These are phyloP conservation scores for Malurus alboscapulatus DNA, from an alignment of 2,113 vertebrate species.

Conservation along the genomic window DNA sequence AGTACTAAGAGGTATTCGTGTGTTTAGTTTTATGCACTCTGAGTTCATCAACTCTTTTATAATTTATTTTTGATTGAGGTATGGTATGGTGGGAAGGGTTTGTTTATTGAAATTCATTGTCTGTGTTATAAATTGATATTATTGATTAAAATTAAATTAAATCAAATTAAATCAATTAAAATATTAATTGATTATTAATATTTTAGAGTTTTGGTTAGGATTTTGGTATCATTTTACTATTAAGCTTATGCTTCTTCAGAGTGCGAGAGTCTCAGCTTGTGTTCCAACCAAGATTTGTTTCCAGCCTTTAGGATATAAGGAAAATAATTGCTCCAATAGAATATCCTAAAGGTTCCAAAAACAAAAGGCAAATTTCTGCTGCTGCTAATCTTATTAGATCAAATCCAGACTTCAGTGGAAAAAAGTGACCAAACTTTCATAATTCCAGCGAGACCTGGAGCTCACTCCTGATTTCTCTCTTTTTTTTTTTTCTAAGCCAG, in stretches of 20 bases:
- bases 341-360: neutral
- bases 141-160: no score
- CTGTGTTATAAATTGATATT: neutral
- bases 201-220: neutral
- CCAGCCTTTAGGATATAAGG: neutral
- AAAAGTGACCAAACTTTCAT: slow-evolving; percentile 4
- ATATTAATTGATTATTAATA: neutral
- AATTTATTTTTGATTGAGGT: neutral
- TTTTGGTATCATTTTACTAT: neutral
- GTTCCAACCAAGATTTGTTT: neutral
- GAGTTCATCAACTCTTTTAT: neutral
- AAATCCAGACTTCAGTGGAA: neutral
- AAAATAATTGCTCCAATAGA: neutral
- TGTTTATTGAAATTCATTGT: neutral
- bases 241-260: neutral
- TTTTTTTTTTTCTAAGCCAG: neutral
- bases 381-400: neutral
- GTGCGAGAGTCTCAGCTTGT: neutral
- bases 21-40: neutral
- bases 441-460: neutral
- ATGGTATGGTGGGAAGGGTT: neutral
- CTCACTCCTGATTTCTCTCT: neutral
- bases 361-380: neutral
- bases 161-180: no score
- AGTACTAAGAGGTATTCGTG: neutral